A percentile compares a stretch with the other conserved stretches of the same genome.
Conservation (phyloP, 2,888 invertebrate genomes). For the Cephalotes varians region DNA sequence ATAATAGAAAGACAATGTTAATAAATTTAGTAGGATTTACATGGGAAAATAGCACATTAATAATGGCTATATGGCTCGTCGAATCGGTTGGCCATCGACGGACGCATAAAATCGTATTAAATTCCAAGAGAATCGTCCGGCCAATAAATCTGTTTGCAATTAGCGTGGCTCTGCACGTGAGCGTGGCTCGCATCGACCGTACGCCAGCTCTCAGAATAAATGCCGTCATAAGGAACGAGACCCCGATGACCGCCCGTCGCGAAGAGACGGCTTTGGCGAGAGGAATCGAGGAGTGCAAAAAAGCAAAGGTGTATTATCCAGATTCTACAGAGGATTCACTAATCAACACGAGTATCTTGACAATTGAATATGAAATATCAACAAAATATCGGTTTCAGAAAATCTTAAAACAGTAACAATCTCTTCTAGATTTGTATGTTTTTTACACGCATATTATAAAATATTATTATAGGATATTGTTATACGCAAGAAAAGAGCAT, state of each 20-base stretch:
- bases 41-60: slow-evolving; percentile 32
- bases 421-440: not conserved
- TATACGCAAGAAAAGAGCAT: not conserved
- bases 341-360: not conserved
- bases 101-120: slow-evolving; percentile 67
- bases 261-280: slow-evolving; percentile 67
- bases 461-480: not conserved
- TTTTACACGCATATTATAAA: not conserved
- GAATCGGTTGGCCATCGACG: slow-evolving; percentile 49
- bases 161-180: slow-evolving; percentile 82
- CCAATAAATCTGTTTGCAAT: slow-evolving; percentile 85
- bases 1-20: slow-evolving; percentile 25
- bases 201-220: slow-evolving; percentile 79
- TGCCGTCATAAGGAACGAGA: slow-evolving; percentile 82
- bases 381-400: not conserved
- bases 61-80: slow-evolving; percentile 17
- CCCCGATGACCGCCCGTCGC: slow-evolving; percentile 80
- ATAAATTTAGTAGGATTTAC: slow-evolving; percentile 37
- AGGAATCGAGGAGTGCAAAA: slow-evolving; percentile 63
- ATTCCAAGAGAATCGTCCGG: slow-evolving; percentile 72
- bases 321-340: slow-evolving; percentile 12
- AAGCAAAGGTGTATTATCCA: slow-evolving; percentile 46
- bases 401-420: not conserved
- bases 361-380: not conserved
- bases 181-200: slow-evolving; percentile 56